Conservation (phyloP, 2,113 vertebrate species). For the Cacatua alba region DNA sequence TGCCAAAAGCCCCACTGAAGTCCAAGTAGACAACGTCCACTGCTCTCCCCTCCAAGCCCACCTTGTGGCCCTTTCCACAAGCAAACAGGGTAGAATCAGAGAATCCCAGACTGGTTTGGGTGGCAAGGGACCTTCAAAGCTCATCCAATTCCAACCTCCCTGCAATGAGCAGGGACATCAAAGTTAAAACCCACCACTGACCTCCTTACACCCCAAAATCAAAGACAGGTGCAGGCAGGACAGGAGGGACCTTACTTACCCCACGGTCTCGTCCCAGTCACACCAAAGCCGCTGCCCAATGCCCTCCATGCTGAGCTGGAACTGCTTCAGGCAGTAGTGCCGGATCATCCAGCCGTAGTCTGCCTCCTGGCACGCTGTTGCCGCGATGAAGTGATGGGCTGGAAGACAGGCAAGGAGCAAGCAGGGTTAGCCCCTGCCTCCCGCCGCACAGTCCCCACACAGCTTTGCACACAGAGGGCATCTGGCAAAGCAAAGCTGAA, state of each 20-base stretch:
- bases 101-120: not conserved
- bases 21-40: fast-evolving
- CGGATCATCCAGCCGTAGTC: constrained; percentile 77
- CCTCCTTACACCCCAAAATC: not conserved
- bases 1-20: not conserved
- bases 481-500: not conserved
- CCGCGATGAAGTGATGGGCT: constrained; percentile 70
- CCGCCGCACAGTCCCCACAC: fast-evolving
- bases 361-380: constrained; percentile 75
- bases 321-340: constrained; percentile 84
- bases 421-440: not conserved
- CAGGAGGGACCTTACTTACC: constrained; percentile 74
- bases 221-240: fast-evolving
- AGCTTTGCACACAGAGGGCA: not conserved
- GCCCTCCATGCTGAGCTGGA: constrained; percentile 85
- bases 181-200: fast-evolving
- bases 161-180: not conserved
- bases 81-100: not conserved
- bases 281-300: constrained; percentile 85
- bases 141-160: not conserved
- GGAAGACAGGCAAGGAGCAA: not conserved
- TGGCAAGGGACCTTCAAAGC: not conserved
- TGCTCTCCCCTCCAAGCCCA: not conserved
- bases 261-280: constrained; percentile 86
- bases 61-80: not conserved